Conservation (phyloP, 2,888 invertebrate genomes). For the Caenorhabditis plicata region DNA sequence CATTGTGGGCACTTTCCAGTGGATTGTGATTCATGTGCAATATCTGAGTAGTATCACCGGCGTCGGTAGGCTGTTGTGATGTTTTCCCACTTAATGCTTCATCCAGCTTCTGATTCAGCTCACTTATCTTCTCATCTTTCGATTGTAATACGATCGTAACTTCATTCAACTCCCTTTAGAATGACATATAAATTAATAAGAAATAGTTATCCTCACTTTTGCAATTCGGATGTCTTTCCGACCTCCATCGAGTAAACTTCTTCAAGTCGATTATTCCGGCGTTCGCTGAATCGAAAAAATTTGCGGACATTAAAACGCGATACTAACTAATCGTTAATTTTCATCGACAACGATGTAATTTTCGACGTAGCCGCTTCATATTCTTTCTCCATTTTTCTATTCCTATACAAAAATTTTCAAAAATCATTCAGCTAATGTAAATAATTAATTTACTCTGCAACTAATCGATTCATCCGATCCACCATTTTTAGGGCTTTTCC, state of each 20-base stretch:
- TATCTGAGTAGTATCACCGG: constrained; percentile 34
- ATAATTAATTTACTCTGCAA: constrained; percentile 5
- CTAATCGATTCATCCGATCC: constrained; percentile 14
- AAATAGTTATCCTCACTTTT: neutral
- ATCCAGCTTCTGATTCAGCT: constrained; percentile 5
- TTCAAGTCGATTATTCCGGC: constrained; percentile 17
- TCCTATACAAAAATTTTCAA: constrained; percentile 3
- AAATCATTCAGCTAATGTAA: neutral
- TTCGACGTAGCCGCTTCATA: constrained; percentile 27
- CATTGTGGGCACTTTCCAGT: constrained; percentile 17
- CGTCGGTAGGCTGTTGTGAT: constrained; percentile 21
- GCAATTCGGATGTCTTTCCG: neutral
- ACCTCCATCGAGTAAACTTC: constrained; percentile 16
- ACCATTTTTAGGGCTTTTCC: constrained; percentile 13
- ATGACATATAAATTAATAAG: too few species aligned
- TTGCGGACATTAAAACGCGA: neutral
- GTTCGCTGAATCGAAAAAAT: constrained; percentile 14
- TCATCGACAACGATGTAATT: constrained; percentile 17
- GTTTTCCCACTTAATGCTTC: neutral
- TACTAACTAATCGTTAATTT: constrained; percentile 2
- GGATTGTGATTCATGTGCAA: constrained; percentile 37
- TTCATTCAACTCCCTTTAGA: neutral
- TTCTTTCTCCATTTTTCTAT: constrained; percentile 25
- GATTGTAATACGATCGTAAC: neutral
- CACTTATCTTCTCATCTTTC: constrained; percentile 4